Conservation (phyloP, 37 sponge, comb jelly and placozoan species). For the Ephydatia muelleri region DNA sequence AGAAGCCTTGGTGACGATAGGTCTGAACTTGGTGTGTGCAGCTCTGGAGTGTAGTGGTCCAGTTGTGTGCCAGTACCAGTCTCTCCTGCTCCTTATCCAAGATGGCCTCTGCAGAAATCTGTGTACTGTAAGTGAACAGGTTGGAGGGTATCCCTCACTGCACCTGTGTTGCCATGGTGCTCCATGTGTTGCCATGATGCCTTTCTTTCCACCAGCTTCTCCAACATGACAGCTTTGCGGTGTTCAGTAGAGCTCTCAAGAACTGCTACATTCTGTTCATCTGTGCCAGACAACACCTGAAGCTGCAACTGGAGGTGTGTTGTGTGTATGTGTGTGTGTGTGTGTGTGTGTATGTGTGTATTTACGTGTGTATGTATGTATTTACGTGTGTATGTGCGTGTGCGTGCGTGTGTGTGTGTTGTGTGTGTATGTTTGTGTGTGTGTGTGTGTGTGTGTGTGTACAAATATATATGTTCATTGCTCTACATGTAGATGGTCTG, state of each 20-base stretch:
- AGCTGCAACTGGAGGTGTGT: slow-evolving; percentile 90
- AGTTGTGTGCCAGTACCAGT: slow-evolving; percentile 54
- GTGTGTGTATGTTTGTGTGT: too few relatives aligned
- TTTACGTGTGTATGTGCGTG: neutral
- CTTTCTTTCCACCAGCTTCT: slow-evolving; percentile 46
- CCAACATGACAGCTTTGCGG: slow-evolving; percentile 53
- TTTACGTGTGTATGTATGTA: neutral
- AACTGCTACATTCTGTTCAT: slow-evolving; percentile 74
- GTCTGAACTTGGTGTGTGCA: slow-evolving; percentile 78
- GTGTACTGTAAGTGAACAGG: slow-evolving; percentile 57
- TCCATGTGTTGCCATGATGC: too few relatives aligned
- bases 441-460: too few relatives aligned
- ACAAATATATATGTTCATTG: too few relatives aligned
- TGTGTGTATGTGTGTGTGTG: too few relatives aligned
- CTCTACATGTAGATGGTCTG: too few relatives aligned
- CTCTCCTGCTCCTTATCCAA: slow-evolving; percentile 63
- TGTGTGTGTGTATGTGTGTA: too few relatives aligned
- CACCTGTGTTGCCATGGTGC: too few relatives aligned
- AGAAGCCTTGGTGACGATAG: slow-evolving; percentile 73
- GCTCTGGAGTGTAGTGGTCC: slow-evolving; percentile 78
- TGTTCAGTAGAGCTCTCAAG: slow-evolving; percentile 72
- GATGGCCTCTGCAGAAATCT: slow-evolving; percentile 82
- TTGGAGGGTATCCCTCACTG: too few relatives aligned
- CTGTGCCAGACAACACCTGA: slow-evolving; percentile 57
- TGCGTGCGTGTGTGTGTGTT: neutral